Conservation (phyloP, 2,113 vertebrate genomes). For the Perca flavescens region DNA sequence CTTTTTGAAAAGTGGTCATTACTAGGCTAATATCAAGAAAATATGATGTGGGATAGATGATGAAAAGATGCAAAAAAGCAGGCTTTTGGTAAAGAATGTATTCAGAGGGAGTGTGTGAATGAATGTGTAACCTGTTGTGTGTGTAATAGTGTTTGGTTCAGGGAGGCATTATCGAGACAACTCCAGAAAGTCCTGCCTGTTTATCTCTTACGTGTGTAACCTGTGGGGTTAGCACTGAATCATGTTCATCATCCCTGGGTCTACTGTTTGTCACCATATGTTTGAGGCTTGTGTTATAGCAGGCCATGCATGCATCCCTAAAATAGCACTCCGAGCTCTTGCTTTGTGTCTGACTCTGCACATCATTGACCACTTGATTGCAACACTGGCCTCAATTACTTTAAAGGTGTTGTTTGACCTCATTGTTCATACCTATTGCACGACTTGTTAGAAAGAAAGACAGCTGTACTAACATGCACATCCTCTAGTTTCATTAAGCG, state of each 20-base stretch:
- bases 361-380: neutral
- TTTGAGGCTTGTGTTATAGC: neutral
- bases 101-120: neutral
- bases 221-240: constrained; percentile 5
- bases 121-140: neutral
- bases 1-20: neutral
- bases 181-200: neutral
- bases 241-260: constrained; percentile 6
- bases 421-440: constrained; percentile 1
- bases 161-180: neutral
- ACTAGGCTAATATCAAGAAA: neutral
- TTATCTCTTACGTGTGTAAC: neutral
- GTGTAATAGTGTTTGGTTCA: constrained; percentile 2
- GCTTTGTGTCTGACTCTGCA: constrained; percentile 17
- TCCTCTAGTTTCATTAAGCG: constrained; percentile 9
- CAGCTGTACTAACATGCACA: constrained; percentile 5
- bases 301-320: neutral
- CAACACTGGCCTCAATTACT: constrained; percentile 2
- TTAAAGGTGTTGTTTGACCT: neutral
- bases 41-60: neutral
- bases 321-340: neutral
- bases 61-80: neutral
- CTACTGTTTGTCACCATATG: neutral
- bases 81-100: neutral
- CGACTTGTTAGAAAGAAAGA: neutral